Evolutionary conservation across 53 echinoderm and acorn worm genomes (phyloP).

Genomic region (Paelopatides confundens): DNA sequence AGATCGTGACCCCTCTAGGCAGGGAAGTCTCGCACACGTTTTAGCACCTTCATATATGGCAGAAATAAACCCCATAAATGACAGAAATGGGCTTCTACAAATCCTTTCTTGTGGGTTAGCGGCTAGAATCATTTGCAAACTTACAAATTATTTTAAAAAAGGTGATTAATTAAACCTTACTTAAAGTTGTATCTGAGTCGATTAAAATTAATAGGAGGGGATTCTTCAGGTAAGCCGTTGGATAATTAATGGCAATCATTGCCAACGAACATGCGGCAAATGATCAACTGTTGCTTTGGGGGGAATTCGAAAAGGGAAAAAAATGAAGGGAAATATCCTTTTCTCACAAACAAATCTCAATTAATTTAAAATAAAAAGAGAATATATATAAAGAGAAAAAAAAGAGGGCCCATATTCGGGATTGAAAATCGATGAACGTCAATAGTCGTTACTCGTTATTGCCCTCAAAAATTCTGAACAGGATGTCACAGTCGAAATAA

Average conservation of each 20-base stretch:
- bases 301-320: neutral
- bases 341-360: neutral
- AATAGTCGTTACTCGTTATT: neutral
- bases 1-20: constrained; percentile 25
- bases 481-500: neutral
- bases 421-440: constrained; percentile 20
- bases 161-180: constrained; percentile 41
- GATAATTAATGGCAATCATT: constrained; percentile 27
- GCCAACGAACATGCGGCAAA: neutral
- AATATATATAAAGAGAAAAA: too few relatives aligned
- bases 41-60: constrained; percentile 9
- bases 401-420: neutral
- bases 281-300: neutral
- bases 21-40: constrained; percentile 37
- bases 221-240: constrained; percentile 14
- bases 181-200: constrained; percentile 20
- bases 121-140: neutral
- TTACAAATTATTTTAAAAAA: neutral
- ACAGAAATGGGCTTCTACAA: neutral
- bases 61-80: neutral
- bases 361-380: neutral
- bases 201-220: constrained; percentile 19
- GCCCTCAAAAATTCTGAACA: neutral
- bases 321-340: neutral
- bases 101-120: neutral